Base-by-base conservation (phyloP, 2,888 invertebrate genomes). In the Periphyllus acericola region DNA sequence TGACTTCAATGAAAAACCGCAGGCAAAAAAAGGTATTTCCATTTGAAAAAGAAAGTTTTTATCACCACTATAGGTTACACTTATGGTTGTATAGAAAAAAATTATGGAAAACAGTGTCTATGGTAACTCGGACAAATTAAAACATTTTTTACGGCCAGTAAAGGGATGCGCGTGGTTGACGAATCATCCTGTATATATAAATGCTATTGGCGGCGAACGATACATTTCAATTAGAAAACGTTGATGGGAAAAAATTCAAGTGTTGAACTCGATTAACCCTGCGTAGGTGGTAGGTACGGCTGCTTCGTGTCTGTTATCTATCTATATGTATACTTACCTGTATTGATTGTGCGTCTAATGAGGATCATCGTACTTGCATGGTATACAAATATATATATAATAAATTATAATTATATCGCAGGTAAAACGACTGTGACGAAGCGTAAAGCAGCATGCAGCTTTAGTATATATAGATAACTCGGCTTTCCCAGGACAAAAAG, bases 361-460 rank as follows among this genome's bases (percentile, higher is more conserved):
- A 29, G 29, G 8, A 68, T 25, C n/a, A 29, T n/a, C 25, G 60
- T 60, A 25, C 60, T 25, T 25, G 60, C 60, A 4, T 60, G 25
- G 60, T 60, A 60, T 60, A 46, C 36, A 36, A 52, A 46, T 46
- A 46, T 46, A 46, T 46, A 46, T 46, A 8, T 46, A 46, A 8
- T 46, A 46, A 8, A 60, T 60, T 60, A 68, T 68, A 29, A 68
- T 68, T 68, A 68, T 11, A 68, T 11, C 8, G 25, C 68, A 68
- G 68, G 25, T 29, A 29, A 68, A 68, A 92, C 36, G 36, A 36
- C 21, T 25, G 21, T 25, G 21, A 14, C 3, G 14, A 1, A 2
- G 14, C 9, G 9, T 1, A 21, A 36, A 36, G 4, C n/a, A 29
- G 3, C 14, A n/a, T n/a, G 66, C 3, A 17, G 14, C 17, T 9